phyloP scores from a whole-genome alignment of 2,113 vertebrate species.

The Antechinus stuartii region DNA sequence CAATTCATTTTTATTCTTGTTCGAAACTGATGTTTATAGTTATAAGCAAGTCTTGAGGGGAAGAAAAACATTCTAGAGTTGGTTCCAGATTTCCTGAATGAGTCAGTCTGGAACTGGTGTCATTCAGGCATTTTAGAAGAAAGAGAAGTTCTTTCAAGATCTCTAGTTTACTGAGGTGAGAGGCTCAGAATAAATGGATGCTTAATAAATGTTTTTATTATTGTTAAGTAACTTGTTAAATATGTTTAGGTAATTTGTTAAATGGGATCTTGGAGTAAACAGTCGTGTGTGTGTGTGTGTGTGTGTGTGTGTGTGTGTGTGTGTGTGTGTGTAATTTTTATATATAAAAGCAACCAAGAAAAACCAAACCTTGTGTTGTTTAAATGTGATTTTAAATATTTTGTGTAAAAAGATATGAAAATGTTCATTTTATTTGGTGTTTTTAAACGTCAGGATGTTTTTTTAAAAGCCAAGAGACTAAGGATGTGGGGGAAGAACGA shows the following conservation, averaged over 20 bases:
- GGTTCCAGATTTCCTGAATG: not conserved
- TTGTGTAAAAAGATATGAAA: not conserved
- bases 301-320: too few species aligned
- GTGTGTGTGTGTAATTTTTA: too few species aligned
- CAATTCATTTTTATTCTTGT: not conserved
- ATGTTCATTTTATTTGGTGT: not conserved
- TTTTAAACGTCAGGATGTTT: not conserved
- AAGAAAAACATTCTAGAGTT: not conserved
- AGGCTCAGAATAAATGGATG: not conserved
- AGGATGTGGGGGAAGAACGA: not conserved
- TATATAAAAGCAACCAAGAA: not conserved
- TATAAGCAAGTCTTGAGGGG: not conserved
- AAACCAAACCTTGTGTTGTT: too few species aligned
- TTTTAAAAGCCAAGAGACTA: not conserved
- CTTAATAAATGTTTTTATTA: not conserved
- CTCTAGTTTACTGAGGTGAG: not conserved
- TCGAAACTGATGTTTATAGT: not conserved
- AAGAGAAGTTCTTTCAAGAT: not conserved
- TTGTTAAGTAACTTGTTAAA: not conserved
- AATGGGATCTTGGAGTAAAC: not conserved
- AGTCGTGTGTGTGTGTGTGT: not conserved
- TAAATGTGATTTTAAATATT: not conserved
- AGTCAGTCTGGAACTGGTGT: not conserved
- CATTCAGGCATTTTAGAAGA: not conserved
- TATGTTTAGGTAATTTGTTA: not conserved